Evolutionary conservation across 2,888 invertebrate species (phyloP).

Genomic region (Chironomus riparius): DNA sequence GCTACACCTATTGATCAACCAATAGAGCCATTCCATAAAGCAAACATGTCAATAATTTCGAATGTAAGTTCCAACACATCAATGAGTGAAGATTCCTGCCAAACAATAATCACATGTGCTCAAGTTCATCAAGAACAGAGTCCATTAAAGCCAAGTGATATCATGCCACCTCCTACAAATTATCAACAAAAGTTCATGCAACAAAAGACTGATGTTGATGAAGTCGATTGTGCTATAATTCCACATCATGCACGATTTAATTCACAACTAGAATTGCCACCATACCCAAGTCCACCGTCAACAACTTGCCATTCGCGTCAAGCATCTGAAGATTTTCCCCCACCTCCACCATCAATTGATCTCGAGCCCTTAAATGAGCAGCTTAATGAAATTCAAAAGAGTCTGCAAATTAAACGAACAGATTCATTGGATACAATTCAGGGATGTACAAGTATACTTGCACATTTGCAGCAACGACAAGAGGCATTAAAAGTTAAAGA

Average conservation of each 20-base stretch:
- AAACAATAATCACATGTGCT: slow-evolving; percentile 69
- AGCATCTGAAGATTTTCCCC: slow-evolving; percentile 82
- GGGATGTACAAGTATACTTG: slow-evolving; percentile 46
- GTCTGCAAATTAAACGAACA: slow-evolving; percentile 36
- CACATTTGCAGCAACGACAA: slow-evolving; percentile 56
- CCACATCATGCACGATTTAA: slow-evolving; percentile 41
- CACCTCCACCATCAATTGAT: slow-evolving; percentile 73
- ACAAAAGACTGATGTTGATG: slow-evolving; percentile 49
- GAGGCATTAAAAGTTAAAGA: slow-evolving; percentile 42
- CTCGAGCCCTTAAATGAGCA: slow-evolving; percentile 56
- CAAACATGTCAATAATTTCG: slow-evolving; percentile 40
- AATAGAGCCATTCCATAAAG: slow-evolving; percentile 38
- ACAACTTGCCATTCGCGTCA: slow-evolving; percentile 75
- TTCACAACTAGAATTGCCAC: slow-evolving; percentile 55
- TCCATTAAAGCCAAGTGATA: slow-evolving; percentile 48
- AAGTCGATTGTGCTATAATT: slow-evolving; percentile 52
- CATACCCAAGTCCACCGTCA: slow-evolving; percentile 69
- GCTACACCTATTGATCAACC: slow-evolving; percentile 39
- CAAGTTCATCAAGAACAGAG: slow-evolving; percentile 79
- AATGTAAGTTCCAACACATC: slow-evolving; percentile 42
- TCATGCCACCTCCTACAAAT: background rate
- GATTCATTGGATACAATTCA: slow-evolving; percentile 40
- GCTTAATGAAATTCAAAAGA: slow-evolving; percentile 44
- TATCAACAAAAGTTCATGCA: slow-evolving; percentile 28
- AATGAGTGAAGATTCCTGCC: slow-evolving; percentile 46